A percentile compares a stretch with the other conserved stretches of the same genome.
Conservation (phyloP, 2,113 vertebrate genomes). For the Vimba vimba region DNA sequence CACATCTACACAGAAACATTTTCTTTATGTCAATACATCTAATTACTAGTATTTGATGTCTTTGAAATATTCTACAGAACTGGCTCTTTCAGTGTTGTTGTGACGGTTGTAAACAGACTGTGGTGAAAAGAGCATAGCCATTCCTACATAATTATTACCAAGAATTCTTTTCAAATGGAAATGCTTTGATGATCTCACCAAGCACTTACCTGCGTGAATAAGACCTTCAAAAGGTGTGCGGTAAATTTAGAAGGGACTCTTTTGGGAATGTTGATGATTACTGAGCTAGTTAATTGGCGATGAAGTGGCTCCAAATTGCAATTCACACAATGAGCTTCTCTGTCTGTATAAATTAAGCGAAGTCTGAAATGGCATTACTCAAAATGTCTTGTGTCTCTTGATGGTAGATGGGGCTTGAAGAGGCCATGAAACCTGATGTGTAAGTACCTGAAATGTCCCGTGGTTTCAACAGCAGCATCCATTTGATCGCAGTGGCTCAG, state of each 20-base stretch:
- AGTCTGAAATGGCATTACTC: slow-evolving; percentile 41
- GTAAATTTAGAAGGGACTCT: slow-evolving; percentile 14
- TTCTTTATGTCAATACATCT: neutral
- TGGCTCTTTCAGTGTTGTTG: slow-evolving; percentile 7
- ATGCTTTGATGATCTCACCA: slow-evolving; percentile 18
- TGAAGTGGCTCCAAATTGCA: slow-evolving; percentile 36
- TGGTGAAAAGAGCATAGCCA: neutral
- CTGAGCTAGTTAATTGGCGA: neutral
- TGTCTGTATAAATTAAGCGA: neutral
- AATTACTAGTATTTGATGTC: too few species aligned
- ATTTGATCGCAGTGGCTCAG: slow-evolving; percentile 10
- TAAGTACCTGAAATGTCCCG: neutral
- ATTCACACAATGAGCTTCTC: neutral
- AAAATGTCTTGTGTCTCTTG: slow-evolving; percentile 14
- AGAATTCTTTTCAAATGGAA: slow-evolving; percentile 3
- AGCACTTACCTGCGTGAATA: slow-evolving; percentile 1
- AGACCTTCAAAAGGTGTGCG: neutral
- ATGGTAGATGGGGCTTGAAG: slow-evolving; percentile 1
- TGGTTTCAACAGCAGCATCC: neutral
- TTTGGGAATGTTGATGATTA: slow-evolving; percentile 17
- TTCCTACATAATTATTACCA: slow-evolving; percentile 30
- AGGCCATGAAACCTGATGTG: slow-evolving; percentile 13
- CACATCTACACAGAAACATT: neutral
- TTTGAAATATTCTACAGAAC: neutral
- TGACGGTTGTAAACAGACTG: neutral